Evolutionary conservation across 2,888 invertebrate species (phyloP), one percentile per base, ranked within the genome.

Genomic region (Drosophila infuscata): DNA sequence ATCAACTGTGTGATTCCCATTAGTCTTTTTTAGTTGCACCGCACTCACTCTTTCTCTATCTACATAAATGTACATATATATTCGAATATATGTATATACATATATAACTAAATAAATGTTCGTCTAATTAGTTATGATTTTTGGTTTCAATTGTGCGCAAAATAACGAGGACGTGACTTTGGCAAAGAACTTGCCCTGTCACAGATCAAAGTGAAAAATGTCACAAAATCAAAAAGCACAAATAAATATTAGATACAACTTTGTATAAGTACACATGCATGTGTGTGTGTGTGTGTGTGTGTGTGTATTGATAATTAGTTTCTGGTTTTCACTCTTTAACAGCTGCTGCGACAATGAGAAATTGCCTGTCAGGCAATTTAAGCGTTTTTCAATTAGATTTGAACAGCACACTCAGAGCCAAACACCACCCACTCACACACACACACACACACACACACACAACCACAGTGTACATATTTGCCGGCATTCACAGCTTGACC

Each of bases 111-210:
- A 82, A 86, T 89, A 89, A 89, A 89, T 89, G 82, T 74, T 71
- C 61, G 81, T 89, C 88, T 88, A 86, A 86, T 89, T 86, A 89
- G 85, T 85, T 88, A 84, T 78, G 79, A 86, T 82, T 88, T 88
- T 87, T 59, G 70, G 61, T 54, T 70, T 67, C 70, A 59, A 65
- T 69, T 72, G 66, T 65, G 65, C 86, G 58, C 69, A 72, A 59
- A 70, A 63, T 35, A 71, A 64, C 80, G 80, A 88, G 88, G 91
- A 87, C 90, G 76, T 65, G 90, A 85, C 91, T 89, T 91, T 89
- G 89, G 88, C 89, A 81, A 80, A 89, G 91, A 89, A 91, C 89
- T 89, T 89, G 89, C 62, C 60, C 73, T 66, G 81, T 66, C 76
- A 63, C 41, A 86, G 78, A 89, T 89, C 85, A 86, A 86, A 86